phyloP scores from a whole-genome alignment of 2,888 invertebrate genomes.

The Trilocha varians region DNA sequence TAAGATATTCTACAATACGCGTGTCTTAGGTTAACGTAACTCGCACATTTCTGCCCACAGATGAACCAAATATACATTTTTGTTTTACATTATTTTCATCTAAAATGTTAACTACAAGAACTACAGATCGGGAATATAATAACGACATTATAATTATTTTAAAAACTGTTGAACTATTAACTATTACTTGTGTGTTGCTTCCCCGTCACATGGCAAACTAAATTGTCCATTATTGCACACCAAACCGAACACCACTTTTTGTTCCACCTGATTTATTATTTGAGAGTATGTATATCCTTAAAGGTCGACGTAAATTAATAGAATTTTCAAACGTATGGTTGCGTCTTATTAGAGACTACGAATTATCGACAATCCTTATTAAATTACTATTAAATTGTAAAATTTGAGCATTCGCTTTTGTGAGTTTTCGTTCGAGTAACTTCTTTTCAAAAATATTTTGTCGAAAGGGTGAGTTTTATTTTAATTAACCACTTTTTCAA shows the following conservation, averaged over 20 bases:
- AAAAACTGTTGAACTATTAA: conserved; percentile 36
- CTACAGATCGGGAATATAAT: conserved; percentile 40
- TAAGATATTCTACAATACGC: no score
- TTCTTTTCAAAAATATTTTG: no score
- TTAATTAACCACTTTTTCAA: no score
- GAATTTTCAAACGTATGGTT: background rate
- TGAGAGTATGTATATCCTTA: background rate
- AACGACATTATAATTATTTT: conserved; percentile 32
- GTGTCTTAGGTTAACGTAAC: no score
- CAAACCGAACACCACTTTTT: conserved; percentile 48
- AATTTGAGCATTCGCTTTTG: no score
- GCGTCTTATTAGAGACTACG: no score
- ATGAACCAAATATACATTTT: background rate
- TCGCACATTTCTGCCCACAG: no score
- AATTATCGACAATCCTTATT: no score
- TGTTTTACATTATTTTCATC: background rate
- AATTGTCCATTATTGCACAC: conserved; percentile 62
- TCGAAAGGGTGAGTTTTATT: no score
- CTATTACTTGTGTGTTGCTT: conserved; percentile 45
- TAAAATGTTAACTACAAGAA: conserved; percentile 4
- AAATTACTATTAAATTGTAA: no score
- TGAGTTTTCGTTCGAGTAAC: no score
- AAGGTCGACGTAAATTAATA: background rate
- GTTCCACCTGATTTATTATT: conserved; percentile 20
- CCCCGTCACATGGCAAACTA: conserved; percentile 62